phyloP scores from a whole-genome alignment of 2,797 vertebrate species.

The Falco biarmicus region DNA sequence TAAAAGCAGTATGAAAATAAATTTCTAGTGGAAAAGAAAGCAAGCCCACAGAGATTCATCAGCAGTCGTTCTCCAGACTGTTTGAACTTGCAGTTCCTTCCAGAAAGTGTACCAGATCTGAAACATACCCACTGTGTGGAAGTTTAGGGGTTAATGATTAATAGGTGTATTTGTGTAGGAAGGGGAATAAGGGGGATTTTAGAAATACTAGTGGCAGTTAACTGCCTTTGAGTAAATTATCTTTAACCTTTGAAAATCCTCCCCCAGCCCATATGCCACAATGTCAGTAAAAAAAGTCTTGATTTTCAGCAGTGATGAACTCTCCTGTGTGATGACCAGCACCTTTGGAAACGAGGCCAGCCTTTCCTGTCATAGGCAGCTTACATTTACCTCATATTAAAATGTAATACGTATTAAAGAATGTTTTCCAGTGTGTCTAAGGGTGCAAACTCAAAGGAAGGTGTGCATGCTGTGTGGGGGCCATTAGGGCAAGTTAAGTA shows the following conservation, averaged over 20 bases:
- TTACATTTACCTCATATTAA: neutral
- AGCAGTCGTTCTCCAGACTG: neutral
- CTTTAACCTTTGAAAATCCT: neutral
- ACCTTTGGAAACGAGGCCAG: neutral
- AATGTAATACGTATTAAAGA: neutral
- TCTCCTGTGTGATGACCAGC: neutral
- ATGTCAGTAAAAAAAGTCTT: neutral
- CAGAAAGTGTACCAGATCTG: accelerated
- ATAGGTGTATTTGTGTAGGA: neutral
- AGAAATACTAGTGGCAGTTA: neutral
- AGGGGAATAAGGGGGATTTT: neutral
- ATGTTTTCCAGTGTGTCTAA: neutral
- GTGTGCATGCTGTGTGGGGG: neutral
- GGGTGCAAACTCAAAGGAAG: neutral
- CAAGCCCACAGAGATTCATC: neutral
- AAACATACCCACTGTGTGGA: neutral
- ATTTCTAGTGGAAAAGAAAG: neutral
- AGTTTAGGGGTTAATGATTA: neutral
- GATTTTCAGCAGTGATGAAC: neutral
- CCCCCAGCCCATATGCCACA: neutral
- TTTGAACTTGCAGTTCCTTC: neutral
- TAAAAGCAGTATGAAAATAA: neutral
- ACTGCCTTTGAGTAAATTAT: neutral
- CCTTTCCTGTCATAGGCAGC: neutral
- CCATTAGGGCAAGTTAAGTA: neutral